Evolutionary conservation across 2,113 vertebrate species (phyloP).

Genomic region (Nothobranchius furzeri): DNA sequence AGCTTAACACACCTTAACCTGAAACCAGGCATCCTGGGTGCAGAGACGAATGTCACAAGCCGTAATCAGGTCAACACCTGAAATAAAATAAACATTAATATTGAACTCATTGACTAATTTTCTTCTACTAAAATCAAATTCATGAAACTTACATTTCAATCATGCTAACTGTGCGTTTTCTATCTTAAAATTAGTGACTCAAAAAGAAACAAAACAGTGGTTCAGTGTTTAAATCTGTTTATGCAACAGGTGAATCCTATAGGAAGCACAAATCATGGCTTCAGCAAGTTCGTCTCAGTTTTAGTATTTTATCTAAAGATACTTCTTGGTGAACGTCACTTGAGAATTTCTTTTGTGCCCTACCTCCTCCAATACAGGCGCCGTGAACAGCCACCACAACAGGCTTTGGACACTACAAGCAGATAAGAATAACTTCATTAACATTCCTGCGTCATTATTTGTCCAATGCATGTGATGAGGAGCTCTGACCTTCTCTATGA

Average conservation of each 20-base stretch:
- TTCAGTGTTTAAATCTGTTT: too few species aligned
- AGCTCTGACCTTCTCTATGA: constrained; percentile 85
- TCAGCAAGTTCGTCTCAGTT: too few species aligned
- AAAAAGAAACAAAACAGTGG: too few species aligned
- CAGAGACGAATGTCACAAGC: constrained; percentile 91
- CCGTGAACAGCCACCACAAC: constrained; percentile 86
- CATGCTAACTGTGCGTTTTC: too few species aligned
- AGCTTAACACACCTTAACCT: constrained; percentile 80
- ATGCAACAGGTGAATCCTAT: too few species aligned
- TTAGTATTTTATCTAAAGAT: too few species aligned
- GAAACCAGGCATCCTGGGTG: constrained; percentile 87
- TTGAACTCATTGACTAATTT: not conserved
- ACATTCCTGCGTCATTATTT: too few species aligned
- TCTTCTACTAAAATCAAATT: too few species aligned
- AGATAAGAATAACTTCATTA: not conserved
- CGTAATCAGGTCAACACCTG: constrained; percentile 87
- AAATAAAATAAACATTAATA: constrained; percentile 1
- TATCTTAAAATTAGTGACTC: too few species aligned
- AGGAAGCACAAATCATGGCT: too few species aligned
- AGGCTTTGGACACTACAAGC: constrained; percentile 87
- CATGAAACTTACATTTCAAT: too few species aligned
- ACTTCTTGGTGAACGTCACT: too few species aligned
- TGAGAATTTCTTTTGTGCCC: constrained; percentile 4
- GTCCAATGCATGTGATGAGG: not conserved
- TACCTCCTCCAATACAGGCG: constrained; percentile 87